These are phyloP conservation scores for Erinaceus europaeus DNA, from an alignment of 2,113 vertebrate species.

Conservation along the genomic window DNA sequence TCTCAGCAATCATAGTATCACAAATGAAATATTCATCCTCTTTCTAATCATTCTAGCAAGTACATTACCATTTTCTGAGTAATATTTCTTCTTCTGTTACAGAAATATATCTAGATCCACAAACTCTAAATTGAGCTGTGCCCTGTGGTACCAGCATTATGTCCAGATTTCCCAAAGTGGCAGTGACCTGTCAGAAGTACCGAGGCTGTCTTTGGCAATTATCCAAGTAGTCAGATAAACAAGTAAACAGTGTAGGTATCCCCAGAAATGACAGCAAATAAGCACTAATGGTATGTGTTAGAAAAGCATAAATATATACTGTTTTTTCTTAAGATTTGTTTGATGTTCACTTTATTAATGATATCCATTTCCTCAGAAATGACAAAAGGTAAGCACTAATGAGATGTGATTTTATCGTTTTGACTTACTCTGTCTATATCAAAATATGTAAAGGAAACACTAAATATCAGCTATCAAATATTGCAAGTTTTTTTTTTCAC, in stretches of 20 bases:
- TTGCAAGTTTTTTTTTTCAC: too few species aligned
- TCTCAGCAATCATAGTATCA: fast-evolving
- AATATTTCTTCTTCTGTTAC: fast-evolving
- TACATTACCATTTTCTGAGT: background rate
- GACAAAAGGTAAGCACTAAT: too few species aligned
- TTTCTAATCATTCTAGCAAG: background rate
- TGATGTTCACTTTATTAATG: too few species aligned
- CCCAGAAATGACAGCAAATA: conserved; percentile 26
- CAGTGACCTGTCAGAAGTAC: background rate
- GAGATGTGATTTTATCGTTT: conserved; percentile 8
- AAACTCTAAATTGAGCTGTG: background rate
- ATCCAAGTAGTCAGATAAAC: background rate
- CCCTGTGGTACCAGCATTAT: background rate
- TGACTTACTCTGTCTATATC: background rate
- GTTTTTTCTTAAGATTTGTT: conserved; percentile 48
- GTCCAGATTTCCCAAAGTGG: background rate
- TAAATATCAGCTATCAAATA: background rate
- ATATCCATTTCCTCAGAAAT: too few species aligned
- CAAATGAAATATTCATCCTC: background rate
- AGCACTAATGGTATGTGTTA: background rate
- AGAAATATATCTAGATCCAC: fast-evolving
- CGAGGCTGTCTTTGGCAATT: background rate
- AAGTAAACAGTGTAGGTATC: background rate
- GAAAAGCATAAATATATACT: conserved; percentile 8
- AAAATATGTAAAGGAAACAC: background rate